These are phyloP conservation scores for Champsocephalus gunnari DNA, from an alignment of 2,797 vertebrate species.

Conservation along the genomic window DNA sequence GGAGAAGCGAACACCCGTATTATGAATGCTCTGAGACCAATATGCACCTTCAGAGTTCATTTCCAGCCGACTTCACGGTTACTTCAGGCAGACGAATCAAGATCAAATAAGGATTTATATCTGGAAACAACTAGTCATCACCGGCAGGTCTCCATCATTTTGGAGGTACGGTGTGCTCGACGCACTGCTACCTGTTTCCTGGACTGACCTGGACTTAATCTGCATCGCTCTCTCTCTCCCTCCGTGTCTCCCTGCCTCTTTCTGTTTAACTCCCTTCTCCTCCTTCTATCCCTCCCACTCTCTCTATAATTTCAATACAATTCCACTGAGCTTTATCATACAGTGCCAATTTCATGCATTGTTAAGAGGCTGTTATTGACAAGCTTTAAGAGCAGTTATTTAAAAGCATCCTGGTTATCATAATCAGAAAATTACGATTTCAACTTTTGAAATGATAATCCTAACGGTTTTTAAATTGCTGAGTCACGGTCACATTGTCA, in stretches of 20 bases:
- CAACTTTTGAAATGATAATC: background rate
- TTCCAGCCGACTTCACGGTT: conserved; percentile 47
- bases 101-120: conserved; percentile 1
- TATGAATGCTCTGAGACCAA: conserved; percentile 33
- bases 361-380: background rate
- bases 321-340: conserved; percentile 27
- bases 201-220: background rate
- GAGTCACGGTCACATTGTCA: conserved; percentile 10
- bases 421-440: background rate
- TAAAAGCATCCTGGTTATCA: background rate
- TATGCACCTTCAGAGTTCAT: conserved; percentile 54
- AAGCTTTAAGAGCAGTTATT: background rate
- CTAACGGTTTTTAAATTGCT: background rate
- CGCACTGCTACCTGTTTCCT: background rate
- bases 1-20: conserved; percentile 35
- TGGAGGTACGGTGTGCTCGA: conserved; percentile 26
- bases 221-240: background rate
- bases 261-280: background rate
- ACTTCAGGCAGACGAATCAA: conserved; percentile 24
- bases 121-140: conserved; percentile 17
- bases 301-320: background rate
- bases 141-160: background rate
- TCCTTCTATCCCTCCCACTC: background rate
- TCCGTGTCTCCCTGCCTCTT: no score
- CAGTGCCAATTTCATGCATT: conserved; percentile 7